phyloP scores from a whole-genome alignment of 37 sponge, comb jelly and placozoan genomes.

The Halisarca cf. caerulea region DNA sequence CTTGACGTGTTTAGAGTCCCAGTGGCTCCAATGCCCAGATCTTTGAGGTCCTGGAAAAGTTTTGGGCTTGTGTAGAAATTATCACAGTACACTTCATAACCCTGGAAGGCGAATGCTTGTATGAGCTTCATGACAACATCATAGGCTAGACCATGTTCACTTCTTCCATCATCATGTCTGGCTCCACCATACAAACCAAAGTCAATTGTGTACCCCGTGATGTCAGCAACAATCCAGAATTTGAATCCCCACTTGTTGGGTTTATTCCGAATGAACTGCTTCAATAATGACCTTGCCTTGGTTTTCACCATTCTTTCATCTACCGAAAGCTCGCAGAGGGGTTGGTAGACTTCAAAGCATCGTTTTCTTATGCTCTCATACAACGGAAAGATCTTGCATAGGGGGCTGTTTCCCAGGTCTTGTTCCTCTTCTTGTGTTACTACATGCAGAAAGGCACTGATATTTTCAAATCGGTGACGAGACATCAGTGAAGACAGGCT shows the following conservation, averaged over 20 bases:
- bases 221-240: slow-evolving; percentile 26
- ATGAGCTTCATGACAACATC: slow-evolving; percentile 41
- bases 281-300: slow-evolving; percentile 15
- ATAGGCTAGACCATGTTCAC: slow-evolving; percentile 19
- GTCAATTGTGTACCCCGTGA: slow-evolving; percentile 35
- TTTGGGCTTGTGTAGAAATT: slow-evolving; percentile 43
- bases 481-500: not conserved
- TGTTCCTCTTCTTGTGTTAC: not conserved
- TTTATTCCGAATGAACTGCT: slow-evolving; percentile 34
- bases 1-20: slow-evolving; percentile 14
- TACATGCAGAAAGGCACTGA: not conserved
- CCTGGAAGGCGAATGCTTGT: slow-evolving; percentile 21
- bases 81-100: slow-evolving; percentile 40
- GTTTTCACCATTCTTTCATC: slow-evolving; percentile 20
- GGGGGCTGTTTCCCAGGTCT: not conserved
- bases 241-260: slow-evolving; percentile 36
- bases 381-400: not conserved
- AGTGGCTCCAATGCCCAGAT: slow-evolving; percentile 21
- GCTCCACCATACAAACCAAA: not conserved
- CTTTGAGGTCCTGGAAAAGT: slow-evolving; percentile 1
- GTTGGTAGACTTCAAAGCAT: slow-evolving; percentile 3
- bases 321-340: not conserved
- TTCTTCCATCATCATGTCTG: not conserved
- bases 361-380: not conserved
- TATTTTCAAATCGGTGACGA: slow-evolving; percentile 1